Evolutionary conservation across 2,797 vertebrate genomes (phyloP).

Genomic region (Gymnodraco acuticeps): DNA sequence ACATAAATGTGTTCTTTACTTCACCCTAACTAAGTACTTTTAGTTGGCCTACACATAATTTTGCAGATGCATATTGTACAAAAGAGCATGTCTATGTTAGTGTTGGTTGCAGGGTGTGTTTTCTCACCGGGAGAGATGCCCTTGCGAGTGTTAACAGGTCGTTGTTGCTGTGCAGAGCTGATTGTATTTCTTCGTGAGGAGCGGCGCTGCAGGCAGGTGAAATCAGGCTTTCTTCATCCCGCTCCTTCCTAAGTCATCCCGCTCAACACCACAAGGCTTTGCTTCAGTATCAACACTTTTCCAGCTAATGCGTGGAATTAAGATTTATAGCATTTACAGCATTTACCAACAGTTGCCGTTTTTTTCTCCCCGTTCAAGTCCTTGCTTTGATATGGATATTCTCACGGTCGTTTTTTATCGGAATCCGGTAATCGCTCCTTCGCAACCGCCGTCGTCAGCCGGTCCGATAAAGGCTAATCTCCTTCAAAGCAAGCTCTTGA

Average conservation of each 20-base stretch:
- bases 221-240: constrained; percentile 17
- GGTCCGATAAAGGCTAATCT: constrained; percentile 40
- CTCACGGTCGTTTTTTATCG: constrained; percentile 12
- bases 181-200: constrained; percentile 5
- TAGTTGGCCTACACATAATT: too few relatives aligned
- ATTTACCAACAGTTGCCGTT: constrained; percentile 7
- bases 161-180: constrained; percentile 17
- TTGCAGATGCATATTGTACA: too few relatives aligned
- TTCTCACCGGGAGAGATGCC: background rate
- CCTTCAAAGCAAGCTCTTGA: constrained; percentile 59
- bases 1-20: background rate
- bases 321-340: constrained; percentile 33
- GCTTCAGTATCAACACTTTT: background rate
- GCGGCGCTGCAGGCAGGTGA: constrained; percentile 1
- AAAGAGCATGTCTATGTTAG: background rate
- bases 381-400: constrained; percentile 55
- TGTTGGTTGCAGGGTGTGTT: constrained; percentile 27
- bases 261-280: constrained; percentile 9
- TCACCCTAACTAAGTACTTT: background rate
- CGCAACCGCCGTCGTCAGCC: constrained; percentile 35
- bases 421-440: constrained; percentile 34
- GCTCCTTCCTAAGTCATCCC: constrained; percentile 13
- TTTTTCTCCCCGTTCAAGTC: constrained; percentile 29
- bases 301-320: background rate
- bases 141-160: background rate